Evolutionary conservation across 1,140 invertebrate genomes (phyloP).

Genomic region (Mya arenaria): DNA sequence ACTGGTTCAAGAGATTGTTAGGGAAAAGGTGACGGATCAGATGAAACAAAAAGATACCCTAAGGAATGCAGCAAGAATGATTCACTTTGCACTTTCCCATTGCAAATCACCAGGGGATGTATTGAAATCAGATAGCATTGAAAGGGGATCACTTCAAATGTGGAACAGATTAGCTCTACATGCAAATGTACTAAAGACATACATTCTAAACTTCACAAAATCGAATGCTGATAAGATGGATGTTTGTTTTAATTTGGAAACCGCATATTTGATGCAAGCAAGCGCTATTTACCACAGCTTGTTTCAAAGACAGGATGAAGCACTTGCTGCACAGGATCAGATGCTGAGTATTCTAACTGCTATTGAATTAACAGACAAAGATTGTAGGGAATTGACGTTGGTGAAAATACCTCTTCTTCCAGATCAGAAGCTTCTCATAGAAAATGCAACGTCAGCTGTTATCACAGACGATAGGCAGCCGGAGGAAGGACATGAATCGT

Average conservation of each 20-base stretch:
- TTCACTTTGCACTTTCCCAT: conserved; percentile 23
- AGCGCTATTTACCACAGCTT: conserved; percentile 20
- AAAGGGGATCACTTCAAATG: background rate
- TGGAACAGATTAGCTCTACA: conserved; percentile 43
- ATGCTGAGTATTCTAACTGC: conserved; percentile 22
- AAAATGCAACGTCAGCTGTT: background rate
- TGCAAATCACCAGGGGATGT: conserved; percentile 16
- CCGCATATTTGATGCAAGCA: background rate
- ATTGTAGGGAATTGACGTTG: background rate
- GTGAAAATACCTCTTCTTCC: conserved; percentile 25
- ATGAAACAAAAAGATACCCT: background rate
- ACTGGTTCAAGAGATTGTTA: conserved; percentile 48
- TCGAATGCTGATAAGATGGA: background rate
- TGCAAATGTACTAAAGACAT: conserved; percentile 15
- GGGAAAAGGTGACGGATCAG: background rate
- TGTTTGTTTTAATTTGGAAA: conserved; percentile 26
- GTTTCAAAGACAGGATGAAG: conserved; percentile 23
- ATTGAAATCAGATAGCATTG: conserved; percentile 10
- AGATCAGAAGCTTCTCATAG: background rate
- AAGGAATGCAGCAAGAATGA: conserved; percentile 32
- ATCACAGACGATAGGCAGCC: background rate
- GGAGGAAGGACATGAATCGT: background rate
- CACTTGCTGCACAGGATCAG: conserved; percentile 13
- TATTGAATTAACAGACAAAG: background rate
- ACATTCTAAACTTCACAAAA: background rate